Percentiles rank a stretch among this genome's conserved stretches.
Evolutionary conservation across 2,113 vertebrate species (phyloP).

Genomic region (Emydura subglobosa): DNA sequence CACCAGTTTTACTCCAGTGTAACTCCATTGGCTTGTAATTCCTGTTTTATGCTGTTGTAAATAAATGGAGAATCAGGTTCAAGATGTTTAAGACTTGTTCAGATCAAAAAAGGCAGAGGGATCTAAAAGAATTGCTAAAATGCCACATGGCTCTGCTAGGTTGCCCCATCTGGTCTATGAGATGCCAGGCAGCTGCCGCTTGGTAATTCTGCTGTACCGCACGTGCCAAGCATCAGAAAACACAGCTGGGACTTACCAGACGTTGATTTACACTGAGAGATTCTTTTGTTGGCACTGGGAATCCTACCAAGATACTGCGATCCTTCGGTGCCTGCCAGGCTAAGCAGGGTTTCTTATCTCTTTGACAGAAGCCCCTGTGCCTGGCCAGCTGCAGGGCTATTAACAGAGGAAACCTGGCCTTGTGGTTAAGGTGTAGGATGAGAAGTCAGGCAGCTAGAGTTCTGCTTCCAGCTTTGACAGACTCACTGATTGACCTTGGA

Average conservation of each 20-base stretch:
- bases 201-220: not conserved
- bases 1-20: not conserved
- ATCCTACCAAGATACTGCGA: not conserved
- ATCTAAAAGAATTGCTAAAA: not conserved
- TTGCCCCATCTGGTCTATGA: not conserved
- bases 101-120: not conserved
- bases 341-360: rapidly evolving
- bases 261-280: not conserved
- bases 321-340: not conserved
- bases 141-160: not conserved
- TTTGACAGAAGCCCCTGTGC: not conserved
- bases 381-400: not conserved
- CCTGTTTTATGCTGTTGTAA: rapidly evolving
- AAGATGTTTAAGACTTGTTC: not conserved
- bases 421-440: not conserved
- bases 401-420: not conserved
- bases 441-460: not conserved
- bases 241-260: not conserved
- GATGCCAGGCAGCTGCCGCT: not conserved
- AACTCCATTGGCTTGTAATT: not conserved
- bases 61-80: not conserved
- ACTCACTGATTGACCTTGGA: not conserved
- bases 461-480: not conserved
- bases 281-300: not conserved
- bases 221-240: not conserved